These are phyloP conservation scores for Corydoras sp. DNA, from an alignment of 2,113 vertebrate genomes.

Conservation along the genomic window DNA sequence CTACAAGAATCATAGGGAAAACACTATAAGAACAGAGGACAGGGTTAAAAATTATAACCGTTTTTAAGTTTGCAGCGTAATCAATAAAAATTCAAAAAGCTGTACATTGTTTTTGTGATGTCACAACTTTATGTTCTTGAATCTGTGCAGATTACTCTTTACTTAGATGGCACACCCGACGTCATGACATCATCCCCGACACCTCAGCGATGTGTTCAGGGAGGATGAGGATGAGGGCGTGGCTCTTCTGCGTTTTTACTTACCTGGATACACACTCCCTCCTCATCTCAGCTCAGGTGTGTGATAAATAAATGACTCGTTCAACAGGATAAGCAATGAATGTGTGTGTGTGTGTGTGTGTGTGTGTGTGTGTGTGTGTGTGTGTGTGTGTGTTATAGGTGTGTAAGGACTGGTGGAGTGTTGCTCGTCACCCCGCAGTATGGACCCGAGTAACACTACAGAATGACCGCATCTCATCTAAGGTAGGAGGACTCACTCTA, in stretches of 20 bases:
- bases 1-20: no score
- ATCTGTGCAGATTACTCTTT: slow-evolving; percentile 33
- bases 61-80: no score
- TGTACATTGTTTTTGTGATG: no score
- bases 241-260: slow-evolving; percentile 86
- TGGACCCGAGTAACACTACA: slow-evolving; percentile 85
- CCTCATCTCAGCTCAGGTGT: slow-evolving; percentile 78
- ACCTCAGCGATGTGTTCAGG: slow-evolving; percentile 75
- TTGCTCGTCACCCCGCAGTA: slow-evolving; percentile 82
- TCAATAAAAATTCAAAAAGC: no score
- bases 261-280: slow-evolving; percentile 82
- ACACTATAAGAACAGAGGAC: no score
- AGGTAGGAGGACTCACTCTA: slow-evolving; percentile 34
- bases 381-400: slow-evolving; percentile 52
- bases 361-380: no score
- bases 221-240: slow-evolving; percentile 76
- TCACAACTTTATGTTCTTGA: background rate
- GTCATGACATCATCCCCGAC: slow-evolving; percentile 62
- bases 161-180: slow-evolving; percentile 23
- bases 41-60: no score
- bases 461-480: slow-evolving; percentile 69
- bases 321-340: background rate
- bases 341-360: slow-evolving; percentile 54
- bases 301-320: slow-evolving; percentile 43
- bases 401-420: slow-evolving; percentile 81